Conservation (phyloP, 2,888 invertebrate genomes). For the Acleris literana region DNA sequence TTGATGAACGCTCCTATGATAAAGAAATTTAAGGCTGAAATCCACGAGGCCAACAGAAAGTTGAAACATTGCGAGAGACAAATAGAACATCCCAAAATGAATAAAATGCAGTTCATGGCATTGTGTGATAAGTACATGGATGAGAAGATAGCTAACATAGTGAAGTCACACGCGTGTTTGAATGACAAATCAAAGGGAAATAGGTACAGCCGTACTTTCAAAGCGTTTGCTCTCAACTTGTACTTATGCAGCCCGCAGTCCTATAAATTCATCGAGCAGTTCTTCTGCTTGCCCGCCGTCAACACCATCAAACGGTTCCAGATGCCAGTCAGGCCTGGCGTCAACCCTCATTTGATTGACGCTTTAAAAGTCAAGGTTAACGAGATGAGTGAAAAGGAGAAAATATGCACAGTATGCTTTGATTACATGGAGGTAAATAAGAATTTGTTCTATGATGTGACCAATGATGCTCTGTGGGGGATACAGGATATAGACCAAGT, state of each 20-base stretch:
- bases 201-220: constrained; percentile 18
- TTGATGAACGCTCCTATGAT: background rate
- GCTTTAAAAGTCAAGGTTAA: constrained; percentile 13
- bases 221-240: constrained; percentile 19
- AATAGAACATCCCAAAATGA: background rate
- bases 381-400: constrained; percentile 21
- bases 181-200: constrained; percentile 17
- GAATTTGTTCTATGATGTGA: constrained; percentile 27
- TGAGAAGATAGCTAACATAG: constrained; percentile 9
- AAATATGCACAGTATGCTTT: constrained; percentile 23
- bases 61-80: background rate
- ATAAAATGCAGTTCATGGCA: constrained; percentile 3
- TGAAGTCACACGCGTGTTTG: constrained; percentile 19
- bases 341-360: constrained; percentile 9
- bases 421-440: constrained; percentile 16
- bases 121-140: constrained; percentile 15
- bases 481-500: constrained; percentile 23
- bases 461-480: constrained; percentile 16
- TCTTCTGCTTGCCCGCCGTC: constrained; percentile 21
- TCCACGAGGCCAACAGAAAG: background rate
- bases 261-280: constrained; percentile 19
- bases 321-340: constrained; percentile 13
- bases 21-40: constrained; percentile 5
- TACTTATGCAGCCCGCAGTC: constrained; percentile 20
- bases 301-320: constrained; percentile 2